Percentiles rank a stretch among this genome's conserved stretches.
Evolutionary conservation across 1,140 invertebrate genomes (phyloP).

Genomic region (Diachasma alloeum): DNA sequence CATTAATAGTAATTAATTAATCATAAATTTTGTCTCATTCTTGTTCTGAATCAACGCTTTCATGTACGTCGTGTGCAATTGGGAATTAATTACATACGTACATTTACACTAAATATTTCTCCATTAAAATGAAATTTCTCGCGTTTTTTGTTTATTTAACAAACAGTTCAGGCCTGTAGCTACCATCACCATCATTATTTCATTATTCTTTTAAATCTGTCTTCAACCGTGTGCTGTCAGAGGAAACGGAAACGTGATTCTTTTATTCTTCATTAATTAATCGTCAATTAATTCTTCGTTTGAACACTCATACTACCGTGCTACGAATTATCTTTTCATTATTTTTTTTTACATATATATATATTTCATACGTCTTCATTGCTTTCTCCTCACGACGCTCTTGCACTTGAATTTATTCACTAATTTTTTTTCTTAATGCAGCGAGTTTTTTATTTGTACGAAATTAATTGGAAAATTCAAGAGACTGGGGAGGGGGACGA

Average conservation of each 20-base stretch:
- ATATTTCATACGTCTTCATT: constrained; percentile 13
- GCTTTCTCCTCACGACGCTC: background rate
- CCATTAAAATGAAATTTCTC: constrained; percentile 37
- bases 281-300: constrained; percentile 1
- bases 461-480: background rate
- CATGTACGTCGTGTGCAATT: constrained; percentile 46
- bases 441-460: constrained; percentile 4
- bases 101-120: constrained; percentile 45
- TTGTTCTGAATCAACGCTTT: constrained; percentile 10
- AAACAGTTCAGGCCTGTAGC: constrained; percentile 33
- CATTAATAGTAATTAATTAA: background rate
- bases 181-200: constrained; percentile 30
- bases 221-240: constrained; percentile 24
- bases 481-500: background rate
- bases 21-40: background rate
- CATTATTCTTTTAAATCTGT: background rate
- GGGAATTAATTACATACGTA: constrained; percentile 43
- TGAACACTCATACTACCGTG: constrained; percentile 21
- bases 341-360: constrained; percentile 14
- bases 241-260: constrained; percentile 26
- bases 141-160: constrained; percentile 25
- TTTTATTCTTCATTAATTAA: constrained; percentile 13
- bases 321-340: constrained; percentile 21
- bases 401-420: constrained; percentile 2
- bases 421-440: background rate